These are phyloP conservation scores for Phrynocephalus versicolor DNA, from an alignment of 2,113 vertebrate species.

Conservation along the genomic window DNA sequence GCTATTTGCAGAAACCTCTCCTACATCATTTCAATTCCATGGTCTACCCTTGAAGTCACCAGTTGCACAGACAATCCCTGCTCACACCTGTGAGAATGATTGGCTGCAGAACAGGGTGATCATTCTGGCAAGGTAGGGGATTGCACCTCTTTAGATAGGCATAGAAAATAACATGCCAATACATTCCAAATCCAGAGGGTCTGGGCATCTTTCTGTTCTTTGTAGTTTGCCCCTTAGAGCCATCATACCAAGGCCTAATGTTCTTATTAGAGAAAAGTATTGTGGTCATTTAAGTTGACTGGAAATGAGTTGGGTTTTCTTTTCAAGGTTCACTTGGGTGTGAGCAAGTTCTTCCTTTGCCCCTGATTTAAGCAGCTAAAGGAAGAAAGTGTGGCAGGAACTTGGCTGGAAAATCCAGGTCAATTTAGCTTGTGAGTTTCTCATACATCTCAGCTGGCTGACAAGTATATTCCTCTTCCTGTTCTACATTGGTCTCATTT, in stretches of 20 bases:
- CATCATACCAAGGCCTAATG: conserved; percentile 27
- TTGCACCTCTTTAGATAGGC: conserved; percentile 37
- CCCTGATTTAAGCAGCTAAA: conserved; percentile 60
- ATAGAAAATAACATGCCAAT: conserved; percentile 18
- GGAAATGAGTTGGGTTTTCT: conserved; percentile 10
- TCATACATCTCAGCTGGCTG: conserved; percentile 48
- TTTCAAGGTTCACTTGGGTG: not conserved
- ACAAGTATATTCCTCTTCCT: conserved; percentile 34
- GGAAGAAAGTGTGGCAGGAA: conserved; percentile 44
- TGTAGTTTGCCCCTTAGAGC: not conserved
- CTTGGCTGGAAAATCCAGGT: conserved; percentile 50
- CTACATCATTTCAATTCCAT: not conserved
- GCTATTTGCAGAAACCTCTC: conserved; percentile 30
- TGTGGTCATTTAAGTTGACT: not conserved
- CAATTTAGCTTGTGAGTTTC: conserved; percentile 55
- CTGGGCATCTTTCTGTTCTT: conserved; percentile 17
- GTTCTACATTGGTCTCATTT: conserved; percentile 44
- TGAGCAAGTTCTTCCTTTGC: conserved; percentile 35
- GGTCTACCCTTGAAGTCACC: conserved; percentile 19
- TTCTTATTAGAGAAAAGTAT: not conserved
- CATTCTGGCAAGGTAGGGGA: conserved; percentile 36
- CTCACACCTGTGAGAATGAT: not conserved
- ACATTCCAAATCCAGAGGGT: not conserved
- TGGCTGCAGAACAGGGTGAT: conserved; percentile 25
- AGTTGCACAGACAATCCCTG: not conserved